Conservation (phyloP, 2,888 invertebrate genomes). For the Microctonus hyperodae region DNA sequence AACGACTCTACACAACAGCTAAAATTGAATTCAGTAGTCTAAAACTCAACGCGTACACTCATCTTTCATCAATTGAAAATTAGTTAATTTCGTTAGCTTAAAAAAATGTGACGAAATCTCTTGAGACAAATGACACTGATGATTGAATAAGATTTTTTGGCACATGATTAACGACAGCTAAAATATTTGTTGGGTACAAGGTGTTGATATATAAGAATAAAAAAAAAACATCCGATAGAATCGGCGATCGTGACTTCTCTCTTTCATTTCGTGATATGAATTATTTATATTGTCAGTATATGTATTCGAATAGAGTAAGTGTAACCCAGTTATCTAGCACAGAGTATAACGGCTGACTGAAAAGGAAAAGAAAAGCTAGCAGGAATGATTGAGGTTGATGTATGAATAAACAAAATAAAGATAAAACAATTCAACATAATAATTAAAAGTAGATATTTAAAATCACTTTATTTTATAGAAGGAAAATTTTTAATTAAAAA, state of each 20-base stretch:
- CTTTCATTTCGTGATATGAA: conserved; percentile 41
- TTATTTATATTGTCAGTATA: conserved; percentile 40
- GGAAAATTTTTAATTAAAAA: background rate
- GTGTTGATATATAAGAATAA: conserved; percentile 12
- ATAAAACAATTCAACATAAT: conserved; percentile 8
- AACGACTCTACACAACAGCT: background rate
- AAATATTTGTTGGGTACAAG: conserved; percentile 3
- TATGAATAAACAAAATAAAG: conserved; percentile 26
- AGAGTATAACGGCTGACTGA: conserved; percentile 45
- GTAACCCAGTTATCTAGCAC: conserved; percentile 44
- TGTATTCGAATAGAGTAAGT: conserved; percentile 36
- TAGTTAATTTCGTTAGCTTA: background rate
- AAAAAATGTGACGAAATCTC: conserved; percentile 4
- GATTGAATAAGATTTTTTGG: background rate
- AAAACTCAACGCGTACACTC: background rate
- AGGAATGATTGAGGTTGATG: conserved; percentile 31
- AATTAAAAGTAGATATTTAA: conserved; percentile 5
- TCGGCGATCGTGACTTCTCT: conserved; percentile 41
- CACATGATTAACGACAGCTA: background rate
- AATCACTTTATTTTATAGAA: background rate
- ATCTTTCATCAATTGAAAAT: background rate
- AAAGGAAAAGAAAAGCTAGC: conserved; percentile 44
- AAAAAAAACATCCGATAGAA: conserved; percentile 41
- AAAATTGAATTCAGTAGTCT: background rate
- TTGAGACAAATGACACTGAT: background rate